phyloP scores from a whole-genome alignment of 2,797 vertebrate species.

The Mionectes olivaceus region DNA sequence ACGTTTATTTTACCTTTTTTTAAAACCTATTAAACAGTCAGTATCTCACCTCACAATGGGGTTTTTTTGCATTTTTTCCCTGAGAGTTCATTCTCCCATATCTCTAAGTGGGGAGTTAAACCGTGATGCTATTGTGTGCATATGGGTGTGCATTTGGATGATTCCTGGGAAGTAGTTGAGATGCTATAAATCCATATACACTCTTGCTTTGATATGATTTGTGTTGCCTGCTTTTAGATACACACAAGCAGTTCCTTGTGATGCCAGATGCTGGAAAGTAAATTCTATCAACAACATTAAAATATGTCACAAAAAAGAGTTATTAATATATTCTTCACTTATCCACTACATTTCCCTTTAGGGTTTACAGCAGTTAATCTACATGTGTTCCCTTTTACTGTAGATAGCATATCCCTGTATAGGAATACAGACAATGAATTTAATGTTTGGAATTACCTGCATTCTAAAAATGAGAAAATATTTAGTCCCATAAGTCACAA shows the following conservation, averaged over 20 bases:
- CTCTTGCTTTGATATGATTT: not conserved
- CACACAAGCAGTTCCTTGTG: not conserved
- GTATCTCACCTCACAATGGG: not conserved
- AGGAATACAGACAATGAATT: not conserved
- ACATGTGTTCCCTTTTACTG: not conserved
- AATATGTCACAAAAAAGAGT: not conserved
- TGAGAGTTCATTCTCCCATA: not conserved
- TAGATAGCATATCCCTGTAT: not conserved
- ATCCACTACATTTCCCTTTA: not conserved
- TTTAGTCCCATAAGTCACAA: not conserved
- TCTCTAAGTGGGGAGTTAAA: not conserved
- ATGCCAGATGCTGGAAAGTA: not conserved
- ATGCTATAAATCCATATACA: not conserved
- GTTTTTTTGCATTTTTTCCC: accelerated
- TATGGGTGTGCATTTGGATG: accelerated
- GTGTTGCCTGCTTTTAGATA: not conserved
- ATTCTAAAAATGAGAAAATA: not conserved
- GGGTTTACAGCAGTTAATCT: not conserved
- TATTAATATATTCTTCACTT: not conserved
- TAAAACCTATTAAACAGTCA: not conserved
- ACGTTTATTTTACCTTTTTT: accelerated
- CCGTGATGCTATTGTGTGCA: not conserved
- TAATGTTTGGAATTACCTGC: not conserved
- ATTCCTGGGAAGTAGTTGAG: not conserved
- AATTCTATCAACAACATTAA: not conserved